Conservation (phyloP, 2,113 vertebrate species). For the Cichladusa arquata region DNA sequence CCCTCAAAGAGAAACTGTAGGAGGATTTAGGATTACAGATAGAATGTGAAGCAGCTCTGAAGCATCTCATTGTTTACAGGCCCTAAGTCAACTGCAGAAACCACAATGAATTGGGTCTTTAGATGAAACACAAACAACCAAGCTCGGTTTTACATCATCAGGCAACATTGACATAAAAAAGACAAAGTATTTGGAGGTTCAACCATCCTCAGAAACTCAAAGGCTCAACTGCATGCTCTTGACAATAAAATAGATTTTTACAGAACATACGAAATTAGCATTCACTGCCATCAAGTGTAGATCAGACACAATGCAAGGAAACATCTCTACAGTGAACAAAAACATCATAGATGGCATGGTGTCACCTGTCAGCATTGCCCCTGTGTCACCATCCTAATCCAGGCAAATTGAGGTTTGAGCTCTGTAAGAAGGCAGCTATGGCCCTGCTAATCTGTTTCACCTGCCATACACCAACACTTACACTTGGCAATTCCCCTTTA, state of each 20-base stretch:
- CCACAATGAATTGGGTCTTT: background rate
- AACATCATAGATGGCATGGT: background rate
- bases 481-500: background rate
- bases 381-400: background rate
- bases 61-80: background rate
- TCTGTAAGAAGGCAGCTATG: background rate
- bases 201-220: background rate
- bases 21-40: background rate
- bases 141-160: background rate
- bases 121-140: background rate
- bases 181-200: background rate
- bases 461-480: rapidly evolving
- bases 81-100: background rate
- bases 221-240: background rate
- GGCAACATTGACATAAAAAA: background rate
- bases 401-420: background rate
- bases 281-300: background rate
- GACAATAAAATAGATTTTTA: background rate
- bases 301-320: background rate
- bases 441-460: background rate
- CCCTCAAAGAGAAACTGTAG: background rate
- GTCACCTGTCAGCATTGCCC: background rate
- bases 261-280: background rate
- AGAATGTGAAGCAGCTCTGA: background rate
- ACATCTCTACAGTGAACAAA: background rate